Evolutionary conservation across 1,140 invertebrate genomes (phyloP).

Genomic region (Mylabris phalerata): DNA sequence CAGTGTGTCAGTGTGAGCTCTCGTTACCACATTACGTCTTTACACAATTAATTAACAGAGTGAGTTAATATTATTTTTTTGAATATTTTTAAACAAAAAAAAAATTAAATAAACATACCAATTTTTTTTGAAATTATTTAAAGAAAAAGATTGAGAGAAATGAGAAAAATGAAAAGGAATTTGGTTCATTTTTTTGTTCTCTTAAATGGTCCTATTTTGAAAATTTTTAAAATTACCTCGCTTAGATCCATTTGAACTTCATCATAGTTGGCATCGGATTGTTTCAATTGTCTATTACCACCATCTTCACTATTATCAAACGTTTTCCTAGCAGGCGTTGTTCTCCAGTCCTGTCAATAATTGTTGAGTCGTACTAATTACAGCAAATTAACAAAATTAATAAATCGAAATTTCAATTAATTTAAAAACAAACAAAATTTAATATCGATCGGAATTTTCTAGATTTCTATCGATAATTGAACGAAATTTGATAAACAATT

Average conservation of each 20-base stretch:
- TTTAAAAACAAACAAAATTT: slow-evolving; percentile 2
- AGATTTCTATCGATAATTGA: too few species aligned
- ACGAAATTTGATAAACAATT: too few species aligned
- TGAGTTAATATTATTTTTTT: slow-evolving; percentile 37
- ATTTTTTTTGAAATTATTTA: slow-evolving; percentile 1
- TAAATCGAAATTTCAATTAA: not conserved
- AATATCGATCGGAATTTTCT: not conserved
- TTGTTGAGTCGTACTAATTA: slow-evolving; percentile 36
- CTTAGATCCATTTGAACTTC: slow-evolving; percentile 54
- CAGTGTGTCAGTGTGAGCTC: slow-evolving; percentile 8
- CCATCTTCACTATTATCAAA: not conserved
- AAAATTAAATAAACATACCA: not conserved
- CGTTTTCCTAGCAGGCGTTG: not conserved
- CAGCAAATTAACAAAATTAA: slow-evolving; percentile 17
- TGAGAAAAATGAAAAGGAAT: not conserved
- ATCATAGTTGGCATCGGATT: slow-evolving; percentile 48
- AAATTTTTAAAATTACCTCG: slow-evolving; percentile 44
- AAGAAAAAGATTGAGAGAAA: slow-evolving; percentile 1
- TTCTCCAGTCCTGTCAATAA: slow-evolving; percentile 36
- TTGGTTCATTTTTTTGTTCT: not conserved
- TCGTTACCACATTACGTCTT: slow-evolving; percentile 38
- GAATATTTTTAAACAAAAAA: slow-evolving; percentile 7
- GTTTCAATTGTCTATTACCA: not conserved
- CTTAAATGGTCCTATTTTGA: slow-evolving; percentile 3
- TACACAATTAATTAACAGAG: slow-evolving; percentile 42